Evolutionary conservation across 2,113 vertebrate species (phyloP).

Genomic region (Sterrhoptilus dennistouni): DNA sequence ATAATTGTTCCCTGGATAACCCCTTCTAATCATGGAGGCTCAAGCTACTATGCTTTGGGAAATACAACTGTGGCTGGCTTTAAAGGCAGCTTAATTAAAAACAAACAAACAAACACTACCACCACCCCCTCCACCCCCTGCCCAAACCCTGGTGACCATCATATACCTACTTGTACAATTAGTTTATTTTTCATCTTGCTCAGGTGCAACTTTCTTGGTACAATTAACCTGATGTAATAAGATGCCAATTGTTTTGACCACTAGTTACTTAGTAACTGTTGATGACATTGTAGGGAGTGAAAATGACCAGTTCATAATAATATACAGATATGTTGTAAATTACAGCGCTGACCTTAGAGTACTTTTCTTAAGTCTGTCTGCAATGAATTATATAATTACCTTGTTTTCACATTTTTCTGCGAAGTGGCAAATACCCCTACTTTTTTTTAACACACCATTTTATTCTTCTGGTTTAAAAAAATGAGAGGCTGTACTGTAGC

Average conservation of each 20-base stretch:
- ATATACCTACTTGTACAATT: background rate
- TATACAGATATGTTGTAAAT: background rate
- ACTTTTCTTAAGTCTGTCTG: background rate
- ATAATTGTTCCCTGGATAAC: background rate
- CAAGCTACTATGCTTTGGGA: background rate
- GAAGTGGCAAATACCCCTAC: rapidly evolving
- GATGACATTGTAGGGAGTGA: background rate
- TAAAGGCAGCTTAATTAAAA: background rate
- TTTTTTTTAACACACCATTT: background rate
- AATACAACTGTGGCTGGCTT: background rate
- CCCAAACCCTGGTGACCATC: background rate
- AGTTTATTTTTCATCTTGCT: background rate
- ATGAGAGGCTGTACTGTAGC: background rate
- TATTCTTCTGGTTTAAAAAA: background rate
- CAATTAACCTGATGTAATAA: background rate
- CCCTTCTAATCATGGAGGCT: rapidly evolving
- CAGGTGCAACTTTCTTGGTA: background rate
- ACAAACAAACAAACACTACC: background rate
- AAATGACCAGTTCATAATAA: background rate
- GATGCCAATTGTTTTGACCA: background rate
- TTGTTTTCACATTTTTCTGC: background rate
- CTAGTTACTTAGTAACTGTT: background rate
- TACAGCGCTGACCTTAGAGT: background rate
- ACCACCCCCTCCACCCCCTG: too few species aligned
- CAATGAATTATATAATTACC: background rate